phyloP scores from a whole-genome alignment of 2,797 vertebrate genomes.

The Sardinella longiceps region DNA sequence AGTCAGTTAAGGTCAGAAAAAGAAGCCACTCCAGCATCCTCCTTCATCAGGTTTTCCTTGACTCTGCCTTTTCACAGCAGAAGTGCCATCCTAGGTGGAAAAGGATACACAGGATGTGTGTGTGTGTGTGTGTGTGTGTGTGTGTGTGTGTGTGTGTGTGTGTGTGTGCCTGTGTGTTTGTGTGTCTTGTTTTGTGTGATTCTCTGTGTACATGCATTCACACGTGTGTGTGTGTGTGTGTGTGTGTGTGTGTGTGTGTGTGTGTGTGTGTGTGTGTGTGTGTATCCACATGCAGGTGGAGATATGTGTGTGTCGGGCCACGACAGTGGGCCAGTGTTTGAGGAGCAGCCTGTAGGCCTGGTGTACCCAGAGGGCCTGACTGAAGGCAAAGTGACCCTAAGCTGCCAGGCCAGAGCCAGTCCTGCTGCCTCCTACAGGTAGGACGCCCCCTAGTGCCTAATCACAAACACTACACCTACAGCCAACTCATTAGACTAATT shows the following conservation, averaged over 20 bases:
- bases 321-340: conserved; percentile 90
- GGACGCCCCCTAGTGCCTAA: conserved; percentile 25
- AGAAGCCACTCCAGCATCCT: not conserved
- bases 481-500: not conserved
- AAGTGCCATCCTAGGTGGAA: conserved; percentile 3
- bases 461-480: not conserved
- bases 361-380: conserved; percentile 90
- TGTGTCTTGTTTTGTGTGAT: not conserved
- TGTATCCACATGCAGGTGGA: conserved; percentile 68
- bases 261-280: not conserved
- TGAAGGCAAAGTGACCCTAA: conserved; percentile 88
- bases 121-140: conserved; percentile 12
- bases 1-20: not conserved
- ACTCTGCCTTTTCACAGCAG: not conserved
- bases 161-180: not conserved
- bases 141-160: not conserved
- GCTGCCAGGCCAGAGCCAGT: conserved; percentile 87
- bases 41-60: not conserved
- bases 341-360: conserved; percentile 87
- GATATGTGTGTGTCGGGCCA: conserved; percentile 78
- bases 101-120: not conserved
- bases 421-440: conserved; percentile 91
- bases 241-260: not conserved
- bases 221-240: not conserved
- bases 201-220: not conserved